Evolutionary conservation across 2,113 vertebrate species (phyloP).

Genomic region (Heptranchias perlo): DNA sequence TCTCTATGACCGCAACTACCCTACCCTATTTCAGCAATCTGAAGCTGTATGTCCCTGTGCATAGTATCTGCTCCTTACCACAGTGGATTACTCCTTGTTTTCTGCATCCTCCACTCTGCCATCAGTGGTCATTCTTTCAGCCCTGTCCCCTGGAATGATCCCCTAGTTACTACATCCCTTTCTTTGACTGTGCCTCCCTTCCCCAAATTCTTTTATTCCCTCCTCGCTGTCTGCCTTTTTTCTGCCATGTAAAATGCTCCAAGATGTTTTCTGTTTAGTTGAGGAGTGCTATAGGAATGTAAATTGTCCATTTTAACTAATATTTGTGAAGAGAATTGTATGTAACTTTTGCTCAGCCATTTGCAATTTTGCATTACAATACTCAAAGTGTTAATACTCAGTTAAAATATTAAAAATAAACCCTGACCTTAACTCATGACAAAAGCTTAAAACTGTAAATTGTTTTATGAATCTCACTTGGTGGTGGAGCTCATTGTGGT

Average conservation of each 20-base stretch:
- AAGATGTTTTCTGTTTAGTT: neutral
- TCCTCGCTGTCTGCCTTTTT: neutral
- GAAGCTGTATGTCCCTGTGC: neutral
- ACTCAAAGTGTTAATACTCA: neutral
- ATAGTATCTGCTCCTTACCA: neutral
- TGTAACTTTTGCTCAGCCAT: neutral
- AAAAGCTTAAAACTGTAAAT: neutral
- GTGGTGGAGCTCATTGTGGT: neutral
- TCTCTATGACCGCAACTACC: neutral
- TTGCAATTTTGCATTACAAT: neutral
- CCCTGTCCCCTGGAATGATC: neutral
- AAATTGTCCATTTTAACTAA: neutral
- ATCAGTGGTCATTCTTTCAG: neutral
- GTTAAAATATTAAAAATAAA: neutral
- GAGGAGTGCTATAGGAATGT: neutral
- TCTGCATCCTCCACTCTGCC: neutral
- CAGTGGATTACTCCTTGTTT: neutral
- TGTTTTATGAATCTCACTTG: neutral
- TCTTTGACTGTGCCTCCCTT: neutral
- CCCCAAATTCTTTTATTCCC: neutral
- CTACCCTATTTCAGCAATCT: neutral
- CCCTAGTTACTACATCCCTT: neutral
- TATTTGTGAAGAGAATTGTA: neutral
- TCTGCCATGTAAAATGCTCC: neutral
- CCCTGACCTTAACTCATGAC: neutral